A percentile compares a stretch with the other conserved stretches of the same genome.
phyloP scores from a whole-genome alignment of 2,888 invertebrate species.

The Tachystola acroxantha region DNA sequence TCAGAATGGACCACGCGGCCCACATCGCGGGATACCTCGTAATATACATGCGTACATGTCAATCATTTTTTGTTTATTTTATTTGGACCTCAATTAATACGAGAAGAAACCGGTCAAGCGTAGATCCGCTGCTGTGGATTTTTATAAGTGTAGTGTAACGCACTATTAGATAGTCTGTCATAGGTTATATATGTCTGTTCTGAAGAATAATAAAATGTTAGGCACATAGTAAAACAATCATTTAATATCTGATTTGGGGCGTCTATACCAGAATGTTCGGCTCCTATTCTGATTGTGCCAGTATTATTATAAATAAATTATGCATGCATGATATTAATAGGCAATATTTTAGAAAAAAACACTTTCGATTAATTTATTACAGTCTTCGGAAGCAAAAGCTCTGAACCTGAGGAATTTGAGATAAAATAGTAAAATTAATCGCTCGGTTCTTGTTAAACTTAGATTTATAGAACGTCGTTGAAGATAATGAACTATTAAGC shows the following conservation, averaged over 20 bases:
- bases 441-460: not conserved
- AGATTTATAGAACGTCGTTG: slow-evolving; percentile 4
- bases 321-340: no score
- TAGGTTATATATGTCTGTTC: no score
- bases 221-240: no score
- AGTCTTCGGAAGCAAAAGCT: not conserved
- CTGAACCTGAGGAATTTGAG: not conserved
- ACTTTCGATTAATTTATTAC: slow-evolving; percentile 1
- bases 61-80: slow-evolving; percentile 26
- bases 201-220: no score
- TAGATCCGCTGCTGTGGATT: no score
- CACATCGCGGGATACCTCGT: slow-evolving; percentile 26
- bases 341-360: no score
- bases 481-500: slow-evolving; percentile 12
- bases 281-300: no score
- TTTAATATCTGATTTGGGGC: no score
- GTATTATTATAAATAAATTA: no score
- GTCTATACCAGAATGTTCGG: no score
- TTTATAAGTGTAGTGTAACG: no score
- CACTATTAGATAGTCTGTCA: no score
- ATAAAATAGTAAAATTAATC: slow-evolving; percentile 4
- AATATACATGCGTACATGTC: slow-evolving; percentile 26
- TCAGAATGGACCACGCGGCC: slow-evolving; percentile 30
- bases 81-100: slow-evolving; percentile 5
- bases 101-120: not conserved